Conservation (phyloP, 2,113 vertebrate species). For the Vireo altiloquus region DNA sequence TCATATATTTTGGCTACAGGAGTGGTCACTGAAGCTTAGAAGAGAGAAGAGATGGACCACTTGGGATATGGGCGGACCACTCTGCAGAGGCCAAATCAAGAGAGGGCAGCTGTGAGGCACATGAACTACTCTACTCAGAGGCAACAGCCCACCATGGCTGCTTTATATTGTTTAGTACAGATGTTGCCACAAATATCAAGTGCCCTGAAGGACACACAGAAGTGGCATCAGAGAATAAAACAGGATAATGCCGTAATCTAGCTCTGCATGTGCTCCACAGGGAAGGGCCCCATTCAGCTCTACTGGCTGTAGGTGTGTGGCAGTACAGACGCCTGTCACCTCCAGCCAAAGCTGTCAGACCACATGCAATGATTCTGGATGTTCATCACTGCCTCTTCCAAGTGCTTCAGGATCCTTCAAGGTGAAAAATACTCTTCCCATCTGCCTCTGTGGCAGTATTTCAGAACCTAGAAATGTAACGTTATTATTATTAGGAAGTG, state of each 20-base stretch:
- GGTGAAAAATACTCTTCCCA: not conserved
- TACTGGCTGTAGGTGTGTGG: too few relatives aligned
- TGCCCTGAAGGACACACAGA: not conserved
- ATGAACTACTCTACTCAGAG: rapidly evolving
- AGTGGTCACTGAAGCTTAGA: not conserved
- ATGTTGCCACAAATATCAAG: not conserved
- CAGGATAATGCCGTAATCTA: not conserved
- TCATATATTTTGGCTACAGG: not conserved
- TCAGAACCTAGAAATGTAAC: not conserved
- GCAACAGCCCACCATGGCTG: not conserved
- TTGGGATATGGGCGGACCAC: not conserved
- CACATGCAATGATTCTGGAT: not conserved
- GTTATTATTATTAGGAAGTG: not conserved
- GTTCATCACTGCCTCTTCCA: not conserved
- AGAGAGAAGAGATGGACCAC: not conserved
- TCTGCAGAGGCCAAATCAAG: not conserved
- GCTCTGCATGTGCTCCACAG: not conserved
- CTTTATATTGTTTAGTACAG: not conserved
- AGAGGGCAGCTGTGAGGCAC: not conserved
- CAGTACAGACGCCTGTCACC: not conserved
- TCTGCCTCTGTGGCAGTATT: not conserved
- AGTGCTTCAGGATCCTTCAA: not conserved
- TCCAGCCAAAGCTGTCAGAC: not conserved
- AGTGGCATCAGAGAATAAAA: not conserved
- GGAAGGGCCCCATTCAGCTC: not conserved